Percentiles rank a stretch among this genome's conserved stretches.
phyloP scores from a whole-genome alignment of 2,113 vertebrate species.

The Tetrao urogallus region DNA sequence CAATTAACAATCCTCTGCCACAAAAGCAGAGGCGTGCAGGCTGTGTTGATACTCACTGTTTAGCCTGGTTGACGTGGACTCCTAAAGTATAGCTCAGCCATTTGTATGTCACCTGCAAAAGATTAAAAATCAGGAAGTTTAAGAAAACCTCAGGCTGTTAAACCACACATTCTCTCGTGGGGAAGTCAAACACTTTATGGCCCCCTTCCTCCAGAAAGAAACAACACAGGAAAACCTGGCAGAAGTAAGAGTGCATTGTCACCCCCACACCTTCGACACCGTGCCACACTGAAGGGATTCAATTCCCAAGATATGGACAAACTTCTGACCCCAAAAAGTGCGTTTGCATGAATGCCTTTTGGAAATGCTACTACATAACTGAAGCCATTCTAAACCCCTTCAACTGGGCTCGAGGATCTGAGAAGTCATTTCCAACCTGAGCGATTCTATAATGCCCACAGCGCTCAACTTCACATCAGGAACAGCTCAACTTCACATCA shows the following conservation, averaged over 20 bases:
- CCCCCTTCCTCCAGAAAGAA: background rate
- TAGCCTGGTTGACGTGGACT: constrained; percentile 92
- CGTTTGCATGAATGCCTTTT: background rate
- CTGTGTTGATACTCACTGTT: constrained; percentile 86
- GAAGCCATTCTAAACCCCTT: background rate
- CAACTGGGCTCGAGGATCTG: no score
- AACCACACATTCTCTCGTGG: background rate
- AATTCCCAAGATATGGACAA: background rate
- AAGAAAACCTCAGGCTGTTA: background rate
- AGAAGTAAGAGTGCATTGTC: accelerated
- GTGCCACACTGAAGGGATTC: accelerated
- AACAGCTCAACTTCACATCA: background rate
- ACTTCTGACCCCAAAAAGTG: background rate
- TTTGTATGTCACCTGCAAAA: constrained; percentile 94
- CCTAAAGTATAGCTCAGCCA: constrained; percentile 95
- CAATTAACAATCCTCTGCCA: background rate
- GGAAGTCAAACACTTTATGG: accelerated
- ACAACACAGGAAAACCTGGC: accelerated
- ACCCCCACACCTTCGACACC: background rate
- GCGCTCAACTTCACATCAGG: background rate
- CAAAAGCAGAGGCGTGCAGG: background rate
- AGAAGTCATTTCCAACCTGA: no score
- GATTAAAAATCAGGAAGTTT: accelerated
- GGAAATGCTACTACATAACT: background rate
- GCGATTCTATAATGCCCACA: accelerated